Conservation (phyloP, 2,797 vertebrate species). For the Meriones psammophilus region DNA sequence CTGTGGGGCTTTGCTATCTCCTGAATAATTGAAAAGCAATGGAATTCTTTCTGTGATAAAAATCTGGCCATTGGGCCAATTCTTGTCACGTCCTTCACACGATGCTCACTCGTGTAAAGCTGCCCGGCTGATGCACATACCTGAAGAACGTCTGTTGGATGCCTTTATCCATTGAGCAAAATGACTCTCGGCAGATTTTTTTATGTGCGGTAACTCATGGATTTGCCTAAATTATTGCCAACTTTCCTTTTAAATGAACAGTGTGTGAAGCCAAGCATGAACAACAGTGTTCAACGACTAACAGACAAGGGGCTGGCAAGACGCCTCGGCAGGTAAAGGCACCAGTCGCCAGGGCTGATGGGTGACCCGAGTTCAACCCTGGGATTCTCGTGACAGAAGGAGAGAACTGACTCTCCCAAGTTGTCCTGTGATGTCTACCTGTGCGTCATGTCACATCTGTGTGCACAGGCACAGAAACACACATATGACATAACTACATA, state of each 20-base stretch:
- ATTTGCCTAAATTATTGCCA: slow-evolving; percentile 24
- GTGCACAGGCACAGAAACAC: not conserved
- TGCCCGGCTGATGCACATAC: slow-evolving; percentile 4
- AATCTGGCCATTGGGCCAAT: slow-evolving; percentile 70
- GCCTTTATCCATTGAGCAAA: slow-evolving; percentile 43
- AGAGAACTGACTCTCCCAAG: not conserved
- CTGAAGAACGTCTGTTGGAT: not conserved
- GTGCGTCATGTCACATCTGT: not conserved
- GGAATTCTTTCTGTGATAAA: slow-evolving; percentile 77
- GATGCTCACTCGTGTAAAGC: slow-evolving; percentile 41
- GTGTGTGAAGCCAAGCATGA: not conserved
- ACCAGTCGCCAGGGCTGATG: not conserved
- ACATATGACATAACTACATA: not conserved
- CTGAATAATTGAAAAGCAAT: slow-evolving; percentile 77
- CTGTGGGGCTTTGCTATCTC: slow-evolving; percentile 52
- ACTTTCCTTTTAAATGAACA: slow-evolving; percentile 55
- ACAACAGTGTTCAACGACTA: not conserved
- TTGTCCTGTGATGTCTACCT: not conserved
- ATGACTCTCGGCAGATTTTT: slow-evolving; percentile 11
- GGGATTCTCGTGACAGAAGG: not conserved
- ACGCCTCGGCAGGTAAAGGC: not conserved
- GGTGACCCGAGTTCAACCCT: not conserved
- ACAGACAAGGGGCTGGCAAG: not conserved
- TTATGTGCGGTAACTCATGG: not conserved
- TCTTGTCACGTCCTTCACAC: slow-evolving; percentile 44